Base-by-base conservation (phyloP, 2,113 vertebrate genomes). In the Indicator indicator region DNA sequence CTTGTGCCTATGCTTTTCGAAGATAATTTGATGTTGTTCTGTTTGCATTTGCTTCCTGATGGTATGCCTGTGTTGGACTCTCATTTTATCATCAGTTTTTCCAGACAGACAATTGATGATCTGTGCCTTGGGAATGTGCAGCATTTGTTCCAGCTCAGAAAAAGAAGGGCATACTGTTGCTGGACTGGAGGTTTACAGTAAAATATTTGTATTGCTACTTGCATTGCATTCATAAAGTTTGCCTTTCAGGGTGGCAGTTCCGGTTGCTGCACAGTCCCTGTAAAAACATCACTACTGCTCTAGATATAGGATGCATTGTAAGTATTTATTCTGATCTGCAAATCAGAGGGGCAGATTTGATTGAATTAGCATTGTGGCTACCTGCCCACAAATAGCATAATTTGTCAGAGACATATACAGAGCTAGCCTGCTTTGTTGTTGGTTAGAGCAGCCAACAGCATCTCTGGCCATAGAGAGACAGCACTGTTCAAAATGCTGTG, bases 81-180 rank as follows among this genome's bases (percentile, higher is more conserved):
- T 12, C 9, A 33, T 83, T 80, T 78, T 58, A 56, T 48, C 67
- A 60, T 17, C 24, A 21, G 42, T 56, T 50, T 91, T 89, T 83
- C 48, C 48, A 87, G 85, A 54, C 42, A 75, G 32, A 89, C 72
- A 87, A 59, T 50, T 65, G 75, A 33, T 2, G 2, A 56, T 89
- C 69, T 89, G 75, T 92, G 42, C 63, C 46, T 63, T 83, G 46
- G 28, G 56, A 67, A 60, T 62, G 13, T 83, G 73, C 33, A 75
- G 40, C 44, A 48, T 40, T 95, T 80, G 72, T 42, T 88, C 30
- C 48, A 86, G 33, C 32, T 72, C 58, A 93, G 94, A 88, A 93
- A 16, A 90, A 92, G 50, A 76, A 73, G 36, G 36, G 18, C 27
- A 23, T 58, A 65, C 55, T 94, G 58, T 87, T 88, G 36, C 70